phyloP scores from a whole-genome alignment of 2,888 invertebrate species.

The Scaptomyza reducta region DNA sequence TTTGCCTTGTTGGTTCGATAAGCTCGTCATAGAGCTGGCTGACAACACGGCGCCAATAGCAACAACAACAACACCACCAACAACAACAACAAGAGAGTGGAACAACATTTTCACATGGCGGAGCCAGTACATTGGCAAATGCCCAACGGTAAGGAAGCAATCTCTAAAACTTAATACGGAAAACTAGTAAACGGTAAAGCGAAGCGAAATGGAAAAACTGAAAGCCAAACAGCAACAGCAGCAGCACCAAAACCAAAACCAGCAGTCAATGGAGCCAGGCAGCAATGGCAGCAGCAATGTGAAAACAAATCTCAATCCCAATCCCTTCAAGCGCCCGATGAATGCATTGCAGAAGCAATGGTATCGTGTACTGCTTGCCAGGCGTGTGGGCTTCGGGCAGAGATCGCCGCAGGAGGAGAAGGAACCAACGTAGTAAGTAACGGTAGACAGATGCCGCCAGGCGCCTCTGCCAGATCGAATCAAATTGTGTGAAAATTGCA shows the following conservation, averaged over 20 bases:
- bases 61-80: constrained; percentile 29
- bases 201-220: constrained; percentile 46
- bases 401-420: constrained; percentile 57
- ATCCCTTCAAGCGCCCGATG: constrained; percentile 84
- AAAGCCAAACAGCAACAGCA: constrained; percentile 34
- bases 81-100: constrained; percentile 4
- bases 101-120: constrained; percentile 24
- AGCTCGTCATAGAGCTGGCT: constrained; percentile 65
- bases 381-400: constrained; percentile 78
- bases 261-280: constrained; percentile 10
- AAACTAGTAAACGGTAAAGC: constrained; percentile 61
- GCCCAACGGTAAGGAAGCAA: constrained; percentile 73
- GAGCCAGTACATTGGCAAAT: constrained; percentile 59
- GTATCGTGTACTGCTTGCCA: constrained; percentile 82
- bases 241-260: no score
- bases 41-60: constrained; percentile 49
- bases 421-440: constrained; percentile 80
- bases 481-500: constrained; percentile 80
- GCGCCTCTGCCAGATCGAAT: constrained; percentile 53
- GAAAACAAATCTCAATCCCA: constrained; percentile 42
- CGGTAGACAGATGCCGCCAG: constrained; percentile 8
- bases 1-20: constrained; percentile 77
- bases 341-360: constrained; percentile 83
- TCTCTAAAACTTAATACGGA: constrained; percentile 67
- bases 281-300: neutral